Evolutionary conservation across 2,113 vertebrate genomes (phyloP), one percentile per base, ranked within the genome.

Genomic region (Rousettus leschenaultii): DNA sequence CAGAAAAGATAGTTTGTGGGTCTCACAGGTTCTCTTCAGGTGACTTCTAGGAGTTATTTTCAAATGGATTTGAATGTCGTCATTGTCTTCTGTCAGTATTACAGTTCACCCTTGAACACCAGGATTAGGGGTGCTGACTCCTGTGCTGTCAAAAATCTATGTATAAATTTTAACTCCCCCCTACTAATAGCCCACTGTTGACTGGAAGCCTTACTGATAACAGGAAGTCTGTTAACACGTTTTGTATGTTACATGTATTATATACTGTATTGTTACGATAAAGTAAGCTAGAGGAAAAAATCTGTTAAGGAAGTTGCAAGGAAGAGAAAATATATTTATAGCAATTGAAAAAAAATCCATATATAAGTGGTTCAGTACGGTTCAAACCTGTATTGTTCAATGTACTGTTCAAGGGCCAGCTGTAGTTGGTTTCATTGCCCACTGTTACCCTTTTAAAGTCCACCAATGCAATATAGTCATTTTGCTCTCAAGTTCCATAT

Each of bases 391-490:
- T 45, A 40, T 63, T 63, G 38, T 83, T 63, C 18, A 63, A 13
- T 26, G 11, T 63, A 28, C 45, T 63, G 38, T 83, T 63, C 18
- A 63, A 21, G 57, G 28, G 28, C n/a, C 59, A 83, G 2, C 3
- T 83, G 55, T 43, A 83, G 57, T 83, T 83, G 38, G 3, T 35
- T 2, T 35, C 33, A 4, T 14, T 63, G 38, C 2, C 2, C 28
- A 24, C 1, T 8, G 16, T 35, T 15, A 5, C 70, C 48, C 45
- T 53, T 19, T 35, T 15, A 33, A 55, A 19, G 30, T 55, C 11
- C 14, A 3, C 7, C 8, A 53, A 33, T 15, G 45, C 11, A 5
- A 14, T 7, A 2, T 28, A n/a, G 4, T 15, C 1, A 3, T 38
- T 15, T 24, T 65, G 6, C 7, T n/a, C 15, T 28, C 22, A 9